A percentile compares a stretch with the other conserved stretches of the same genome.
Evolutionary conservation across 2,888 invertebrate species (phyloP).

Genomic region (Drosophila mimetica): DNA sequence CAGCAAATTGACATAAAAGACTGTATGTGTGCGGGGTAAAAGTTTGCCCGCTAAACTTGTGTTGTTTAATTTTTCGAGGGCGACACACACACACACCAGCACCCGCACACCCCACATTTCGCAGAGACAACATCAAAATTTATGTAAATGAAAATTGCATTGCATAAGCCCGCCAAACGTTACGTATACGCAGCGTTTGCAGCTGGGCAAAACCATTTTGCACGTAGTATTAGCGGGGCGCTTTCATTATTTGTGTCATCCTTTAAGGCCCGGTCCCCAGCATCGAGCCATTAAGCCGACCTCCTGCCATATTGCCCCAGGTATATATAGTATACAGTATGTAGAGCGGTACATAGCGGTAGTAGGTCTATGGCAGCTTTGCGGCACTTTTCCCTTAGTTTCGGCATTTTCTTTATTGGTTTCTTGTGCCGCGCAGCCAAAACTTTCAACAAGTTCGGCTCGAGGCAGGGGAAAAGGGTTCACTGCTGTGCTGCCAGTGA

Average conservation of each 20-base stretch:
- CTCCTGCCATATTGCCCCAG: constrained; percentile 36
- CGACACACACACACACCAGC: constrained; percentile 8
- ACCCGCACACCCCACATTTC: constrained; percentile 26
- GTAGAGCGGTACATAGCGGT: background rate
- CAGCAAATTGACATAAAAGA: constrained; percentile 78
- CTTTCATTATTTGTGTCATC: constrained; percentile 75
- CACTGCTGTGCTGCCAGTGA: constrained; percentile 17
- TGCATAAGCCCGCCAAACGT: constrained; percentile 59
- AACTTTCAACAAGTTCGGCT: constrained; percentile 46
- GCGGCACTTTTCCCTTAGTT: constrained; percentile 65
- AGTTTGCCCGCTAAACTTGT: constrained; percentile 50
- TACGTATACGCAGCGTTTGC: constrained; percentile 74
- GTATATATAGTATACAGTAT: constrained; percentile 19
- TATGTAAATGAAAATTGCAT: constrained; percentile 77
- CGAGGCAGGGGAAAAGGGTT: background rate
- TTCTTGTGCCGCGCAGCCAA: constrained; percentile 46
- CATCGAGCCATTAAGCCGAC: constrained; percentile 42
- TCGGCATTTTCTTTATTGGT: constrained; percentile 73
- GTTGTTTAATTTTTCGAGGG: constrained; percentile 43
- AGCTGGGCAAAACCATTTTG: constrained; percentile 68
- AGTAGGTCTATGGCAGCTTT: constrained; percentile 44
- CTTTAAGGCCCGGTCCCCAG: constrained; percentile 48
- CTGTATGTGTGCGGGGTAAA: constrained; percentile 60
- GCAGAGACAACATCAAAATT: constrained; percentile 56
- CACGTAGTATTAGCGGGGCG: constrained; percentile 74